Evolutionary conservation across 2,797 vertebrate species (phyloP).

Genomic region (Myripristis jacobus): DNA sequence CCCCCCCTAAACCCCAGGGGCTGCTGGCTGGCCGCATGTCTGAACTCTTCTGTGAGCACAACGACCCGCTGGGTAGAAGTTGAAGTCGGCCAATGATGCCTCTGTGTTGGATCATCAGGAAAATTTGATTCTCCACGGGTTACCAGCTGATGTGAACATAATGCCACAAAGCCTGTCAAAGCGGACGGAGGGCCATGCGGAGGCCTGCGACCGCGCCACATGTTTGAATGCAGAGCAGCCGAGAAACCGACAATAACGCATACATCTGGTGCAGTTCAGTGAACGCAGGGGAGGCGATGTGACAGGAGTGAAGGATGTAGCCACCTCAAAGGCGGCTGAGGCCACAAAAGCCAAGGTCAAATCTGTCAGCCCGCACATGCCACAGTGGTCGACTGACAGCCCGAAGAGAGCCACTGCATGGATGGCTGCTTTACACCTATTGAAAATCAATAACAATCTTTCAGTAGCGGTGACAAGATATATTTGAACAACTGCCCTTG

Average conservation of each 20-base stretch:
- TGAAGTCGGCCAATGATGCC: slow-evolving; percentile 44
- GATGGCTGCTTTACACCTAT: slow-evolving; percentile 73
- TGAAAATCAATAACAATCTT: slow-evolving; percentile 85
- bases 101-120: slow-evolving; percentile 56
- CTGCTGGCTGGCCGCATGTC: slow-evolving; percentile 34
- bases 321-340: slow-evolving; percentile 51
- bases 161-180: slow-evolving; percentile 43
- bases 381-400: slow-evolving; percentile 67
- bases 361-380: slow-evolving; percentile 61
- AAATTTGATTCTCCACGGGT: slow-evolving; percentile 58
- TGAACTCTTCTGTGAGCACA: slow-evolving; percentile 57
- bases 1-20: slow-evolving; percentile 26
- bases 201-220: slow-evolving; percentile 5
- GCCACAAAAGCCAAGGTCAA: slow-evolving; percentile 71
- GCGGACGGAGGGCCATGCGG: slow-evolving; percentile 19
- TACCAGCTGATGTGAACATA: slow-evolving; percentile 49
- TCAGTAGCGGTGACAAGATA: slow-evolving; percentile 67
- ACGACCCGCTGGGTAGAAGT: slow-evolving; percentile 56
- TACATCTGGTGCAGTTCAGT: slow-evolving; percentile 45
- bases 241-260: slow-evolving; percentile 44
- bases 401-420: slow-evolving; percentile 56
- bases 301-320: slow-evolving; percentile 56
- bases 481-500: slow-evolving; percentile 65
- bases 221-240: slow-evolving; percentile 23
- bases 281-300: slow-evolving; percentile 56